Conservation (phyloP, 1,140 invertebrate species). For the Ladona fulva region DNA sequence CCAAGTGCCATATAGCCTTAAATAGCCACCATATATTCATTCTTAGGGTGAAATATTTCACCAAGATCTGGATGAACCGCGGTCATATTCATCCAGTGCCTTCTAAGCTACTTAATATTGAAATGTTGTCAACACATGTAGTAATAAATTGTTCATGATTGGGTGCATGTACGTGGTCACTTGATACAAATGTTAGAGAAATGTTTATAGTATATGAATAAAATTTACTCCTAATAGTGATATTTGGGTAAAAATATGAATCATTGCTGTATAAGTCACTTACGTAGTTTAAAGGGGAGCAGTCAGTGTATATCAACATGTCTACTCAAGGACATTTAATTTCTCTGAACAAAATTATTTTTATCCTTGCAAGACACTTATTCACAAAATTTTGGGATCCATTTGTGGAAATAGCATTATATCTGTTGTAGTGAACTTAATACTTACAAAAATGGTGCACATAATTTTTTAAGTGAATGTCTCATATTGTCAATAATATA, state of each 20-base stretch:
- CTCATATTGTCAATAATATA: background rate
- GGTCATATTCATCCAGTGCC: slow-evolving; percentile 7
- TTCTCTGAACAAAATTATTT: background rate
- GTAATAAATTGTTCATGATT: background rate
- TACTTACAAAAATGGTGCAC: background rate
- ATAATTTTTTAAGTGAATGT: slow-evolving; percentile 11
- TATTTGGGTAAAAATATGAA: background rate
- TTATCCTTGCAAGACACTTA: background rate
- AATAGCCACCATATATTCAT: background rate
- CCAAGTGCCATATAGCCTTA: slow-evolving; percentile 8
- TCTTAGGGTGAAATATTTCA: background rate
- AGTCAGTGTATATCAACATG: background rate
- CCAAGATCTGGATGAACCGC: background rate
- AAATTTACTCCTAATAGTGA: background rate
- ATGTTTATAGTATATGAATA: slow-evolving; percentile 2
- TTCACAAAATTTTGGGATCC: background rate
- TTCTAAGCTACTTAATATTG: slow-evolving; percentile 7
- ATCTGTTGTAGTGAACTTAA: background rate
- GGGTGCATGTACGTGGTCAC: background rate
- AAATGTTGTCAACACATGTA: background rate
- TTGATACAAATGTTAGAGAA: background rate
- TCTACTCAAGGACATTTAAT: background rate
- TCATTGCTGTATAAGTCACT: background rate
- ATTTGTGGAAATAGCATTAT: background rate
- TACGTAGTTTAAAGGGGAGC: background rate